Percentiles rank a stretch among this genome's conserved stretches.
Conservation (phyloP, 64 coral and sea anemone genomes). For the Stylophora pistillata region DNA sequence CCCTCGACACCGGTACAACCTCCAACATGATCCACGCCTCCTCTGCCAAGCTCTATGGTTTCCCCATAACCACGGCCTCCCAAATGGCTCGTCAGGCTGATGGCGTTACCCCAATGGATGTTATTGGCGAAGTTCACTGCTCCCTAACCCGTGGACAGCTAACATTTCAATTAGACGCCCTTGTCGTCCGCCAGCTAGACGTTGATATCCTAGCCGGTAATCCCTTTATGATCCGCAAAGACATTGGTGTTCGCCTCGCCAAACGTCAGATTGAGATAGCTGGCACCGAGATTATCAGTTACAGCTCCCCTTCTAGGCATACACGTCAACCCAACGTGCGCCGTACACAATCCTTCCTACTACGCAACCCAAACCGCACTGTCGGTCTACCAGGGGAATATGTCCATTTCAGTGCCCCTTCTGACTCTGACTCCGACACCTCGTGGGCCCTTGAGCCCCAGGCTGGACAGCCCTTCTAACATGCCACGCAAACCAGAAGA, state of each 20-base stretch:
- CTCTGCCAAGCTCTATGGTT: slow-evolving; percentile 14
- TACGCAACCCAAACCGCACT: too few species aligned
- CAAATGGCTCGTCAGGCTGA: slow-evolving; percentile 59
- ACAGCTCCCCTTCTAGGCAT: too few species aligned
- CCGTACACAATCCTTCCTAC: too few species aligned
- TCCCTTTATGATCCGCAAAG: slow-evolving; percentile 54
- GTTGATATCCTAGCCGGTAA: slow-evolving; percentile 51
- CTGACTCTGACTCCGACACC: too few species aligned
- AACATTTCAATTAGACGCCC: slow-evolving; percentile 24
- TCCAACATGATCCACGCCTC: too few species aligned
- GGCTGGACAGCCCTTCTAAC: too few species aligned
- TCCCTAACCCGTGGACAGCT: slow-evolving; percentile 9
- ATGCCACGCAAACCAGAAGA: too few species aligned
- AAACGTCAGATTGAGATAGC: slow-evolving; percentile 45
- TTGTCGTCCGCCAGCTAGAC: slow-evolving; percentile 47
- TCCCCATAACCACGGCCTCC: slow-evolving; percentile 2
- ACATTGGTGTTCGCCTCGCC: slow-evolving; percentile 13
- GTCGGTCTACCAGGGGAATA: too few species aligned
- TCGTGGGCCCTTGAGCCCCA: too few species aligned
- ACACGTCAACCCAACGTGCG: too few species aligned
- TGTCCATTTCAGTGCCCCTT: too few species aligned
- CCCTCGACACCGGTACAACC: slow-evolving; percentile 47
- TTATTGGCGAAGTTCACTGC: slow-evolving; percentile 24
- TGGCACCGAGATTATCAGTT: too few species aligned
- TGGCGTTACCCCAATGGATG: slow-evolving; percentile 35